phyloP scores from a whole-genome alignment of 2,113 vertebrate species.

The Eublepharis macularius region DNA sequence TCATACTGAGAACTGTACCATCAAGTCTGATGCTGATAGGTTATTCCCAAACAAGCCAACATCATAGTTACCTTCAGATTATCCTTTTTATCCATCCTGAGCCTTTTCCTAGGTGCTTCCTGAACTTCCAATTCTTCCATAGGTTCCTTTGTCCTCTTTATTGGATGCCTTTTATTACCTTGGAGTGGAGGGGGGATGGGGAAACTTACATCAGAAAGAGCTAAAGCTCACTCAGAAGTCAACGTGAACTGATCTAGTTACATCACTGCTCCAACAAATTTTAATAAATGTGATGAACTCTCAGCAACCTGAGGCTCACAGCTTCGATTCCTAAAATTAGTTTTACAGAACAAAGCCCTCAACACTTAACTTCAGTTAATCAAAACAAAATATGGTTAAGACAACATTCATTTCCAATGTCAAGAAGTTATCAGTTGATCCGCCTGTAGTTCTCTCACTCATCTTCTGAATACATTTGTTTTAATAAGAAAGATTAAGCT shows the following conservation, averaged over 20 bases:
- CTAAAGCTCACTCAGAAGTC: conserved; percentile 57
- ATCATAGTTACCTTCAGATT: conserved; percentile 77
- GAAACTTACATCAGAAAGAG: conserved; percentile 70
- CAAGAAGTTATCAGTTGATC: conserved; percentile 26
- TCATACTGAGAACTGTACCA: conserved; percentile 66
- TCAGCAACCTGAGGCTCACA: background rate
- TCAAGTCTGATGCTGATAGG: conserved; percentile 32
- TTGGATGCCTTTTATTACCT: conserved; percentile 79
- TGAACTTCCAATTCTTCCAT: conserved; percentile 70
- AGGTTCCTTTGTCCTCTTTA: conserved; percentile 75
- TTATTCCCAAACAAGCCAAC: conserved; percentile 45
- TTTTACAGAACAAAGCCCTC: conserved; percentile 29
- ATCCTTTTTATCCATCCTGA: conserved; percentile 76
- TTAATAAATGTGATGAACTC: conserved; percentile 24
- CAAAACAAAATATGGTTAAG: conserved; percentile 17
- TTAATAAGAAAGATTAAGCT: background rate
- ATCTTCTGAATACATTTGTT: conserved; percentile 5
- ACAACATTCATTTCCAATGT: background rate
- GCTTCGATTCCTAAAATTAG: conserved; percentile 37
- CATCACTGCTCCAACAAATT: conserved; percentile 56
- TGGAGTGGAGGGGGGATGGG: conserved; percentile 62
- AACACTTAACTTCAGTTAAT: background rate
- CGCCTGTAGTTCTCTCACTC: background rate
- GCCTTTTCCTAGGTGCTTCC: conserved; percentile 77
- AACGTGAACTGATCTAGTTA: conserved; percentile 48